A percentile compares a stretch with the other conserved stretches of the same genome.
These are phyloP conservation scores for Bradysia coprophila DNA, from an alignment of 1,140 invertebrate genomes.

Conservation along the genomic window DNA sequence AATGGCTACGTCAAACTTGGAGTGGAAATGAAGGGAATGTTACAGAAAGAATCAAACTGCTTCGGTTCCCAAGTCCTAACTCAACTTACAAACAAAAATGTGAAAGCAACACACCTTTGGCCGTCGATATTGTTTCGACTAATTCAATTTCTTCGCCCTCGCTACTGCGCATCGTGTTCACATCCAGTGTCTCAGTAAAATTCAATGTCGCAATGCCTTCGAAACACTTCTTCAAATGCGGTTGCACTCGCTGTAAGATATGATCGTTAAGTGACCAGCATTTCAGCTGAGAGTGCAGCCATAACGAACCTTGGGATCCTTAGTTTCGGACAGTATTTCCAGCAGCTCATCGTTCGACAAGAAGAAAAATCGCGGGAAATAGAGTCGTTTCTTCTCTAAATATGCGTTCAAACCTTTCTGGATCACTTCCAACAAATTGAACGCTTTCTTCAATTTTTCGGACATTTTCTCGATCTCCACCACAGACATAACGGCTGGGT, in stretches of 20 bases:
- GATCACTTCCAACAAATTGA: slow-evolving; percentile 69
- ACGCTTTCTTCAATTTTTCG: slow-evolving; percentile 77
- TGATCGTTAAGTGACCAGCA: too few species aligned
- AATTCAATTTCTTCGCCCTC: slow-evolving; percentile 68
- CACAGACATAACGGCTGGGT: slow-evolving; percentile 68
- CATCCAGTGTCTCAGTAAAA: slow-evolving; percentile 74
- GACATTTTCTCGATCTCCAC: slow-evolving; percentile 86
- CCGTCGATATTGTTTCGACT: slow-evolving; percentile 66
- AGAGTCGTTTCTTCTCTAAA: slow-evolving; percentile 87
- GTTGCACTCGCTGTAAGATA: slow-evolving; percentile 87
- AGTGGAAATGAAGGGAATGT: too few species aligned
- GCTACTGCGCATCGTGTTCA: slow-evolving; percentile 77
- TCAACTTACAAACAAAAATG: too few species aligned
- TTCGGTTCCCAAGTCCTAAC: too few species aligned
- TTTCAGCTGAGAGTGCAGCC: too few species aligned
- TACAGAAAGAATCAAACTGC: too few species aligned
- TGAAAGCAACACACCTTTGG: too few species aligned
- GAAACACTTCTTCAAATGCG: slow-evolving; percentile 95
- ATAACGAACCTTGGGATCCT: slow-evolving; percentile 90
- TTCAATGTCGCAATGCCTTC: slow-evolving; percentile 73
- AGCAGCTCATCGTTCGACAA: slow-evolving; percentile 91
- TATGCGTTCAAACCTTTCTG: slow-evolving; percentile 86
- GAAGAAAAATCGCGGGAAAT: slow-evolving; percentile 94
- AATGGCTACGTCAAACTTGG: too few species aligned
- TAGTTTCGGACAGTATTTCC: slow-evolving; percentile 92